These are phyloP conservation scores for Pocillopora damicornis DNA, from an alignment of 64 coral and sea anemone genomes.

Conservation along the genomic window DNA sequence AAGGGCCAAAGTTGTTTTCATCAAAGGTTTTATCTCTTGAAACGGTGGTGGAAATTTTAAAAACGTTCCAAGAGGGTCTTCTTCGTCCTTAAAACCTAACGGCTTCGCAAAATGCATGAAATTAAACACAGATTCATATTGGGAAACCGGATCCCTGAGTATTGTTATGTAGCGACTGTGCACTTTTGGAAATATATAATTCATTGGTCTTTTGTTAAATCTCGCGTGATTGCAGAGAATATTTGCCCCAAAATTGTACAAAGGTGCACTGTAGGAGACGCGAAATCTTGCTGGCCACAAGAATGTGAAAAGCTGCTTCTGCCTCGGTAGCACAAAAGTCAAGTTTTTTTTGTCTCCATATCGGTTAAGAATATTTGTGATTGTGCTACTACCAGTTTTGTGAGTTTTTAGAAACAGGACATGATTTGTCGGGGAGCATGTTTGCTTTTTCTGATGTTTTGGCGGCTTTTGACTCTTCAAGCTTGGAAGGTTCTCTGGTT, in stretches of 20 bases:
- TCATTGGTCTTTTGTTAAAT: slow-evolving; percentile 70
- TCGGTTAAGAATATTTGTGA: slow-evolving; percentile 86
- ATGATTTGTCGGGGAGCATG: slow-evolving; percentile 45
- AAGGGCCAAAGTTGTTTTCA: slow-evolving; percentile 64
- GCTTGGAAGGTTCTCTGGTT: neutral
- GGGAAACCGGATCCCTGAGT: slow-evolving; percentile 55
- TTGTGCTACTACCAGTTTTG: slow-evolving; percentile 85
- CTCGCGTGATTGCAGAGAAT: slow-evolving; percentile 87
- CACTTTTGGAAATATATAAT: slow-evolving; percentile 66
- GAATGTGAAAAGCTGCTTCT: slow-evolving; percentile 66
- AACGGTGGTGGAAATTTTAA: slow-evolving; percentile 73
- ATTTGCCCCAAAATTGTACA: slow-evolving; percentile 59
- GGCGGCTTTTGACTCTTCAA: neutral
- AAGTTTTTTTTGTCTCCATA: slow-evolving; percentile 67
- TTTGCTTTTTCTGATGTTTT: neutral
- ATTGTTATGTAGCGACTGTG: slow-evolving; percentile 69
- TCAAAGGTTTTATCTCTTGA: slow-evolving; percentile 43
- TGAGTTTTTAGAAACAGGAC: slow-evolving; percentile 83
- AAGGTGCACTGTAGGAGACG: slow-evolving; percentile 63
- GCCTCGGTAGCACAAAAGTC: slow-evolving; percentile 65
- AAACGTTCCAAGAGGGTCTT: slow-evolving; percentile 73
- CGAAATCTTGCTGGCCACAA: slow-evolving; percentile 80
- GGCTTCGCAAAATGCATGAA: slow-evolving; percentile 80
- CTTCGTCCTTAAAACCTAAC: slow-evolving; percentile 59
- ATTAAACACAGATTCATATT: slow-evolving; percentile 88